Base-by-base conservation (phyloP, 2,113 vertebrate genomes). In the Toxotes jaculatrix region DNA sequence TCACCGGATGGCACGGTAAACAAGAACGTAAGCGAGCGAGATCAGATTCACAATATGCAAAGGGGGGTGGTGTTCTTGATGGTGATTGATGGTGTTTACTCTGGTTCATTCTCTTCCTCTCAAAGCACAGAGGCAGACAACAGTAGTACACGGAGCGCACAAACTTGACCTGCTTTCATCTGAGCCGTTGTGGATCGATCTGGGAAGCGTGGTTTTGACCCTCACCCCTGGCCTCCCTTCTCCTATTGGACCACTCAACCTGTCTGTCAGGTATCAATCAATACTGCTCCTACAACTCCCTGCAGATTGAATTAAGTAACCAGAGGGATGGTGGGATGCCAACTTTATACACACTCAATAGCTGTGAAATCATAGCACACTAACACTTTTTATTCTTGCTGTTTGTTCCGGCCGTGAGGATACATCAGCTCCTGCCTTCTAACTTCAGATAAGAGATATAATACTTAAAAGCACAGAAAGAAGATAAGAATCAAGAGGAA, bases 201-300 rank as follows among this genome's bases (percentile, higher is more conserved):
- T 36, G 38, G n/a, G 32, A 77, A 60, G 38, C n/a, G 31, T 49
- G 53, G 17, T 63, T 79, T 74, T 83, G 64, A 88, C 76, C 77
- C 16, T 67, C 79, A 71, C 61, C 36, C 36, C 43, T 66, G 70
- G 23, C 80, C 40, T 64, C 53, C 63, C 38, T 7, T 64, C 27
- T 47, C 49, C 40, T 63, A 80, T 65, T 62, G 60, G 79, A 75
- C 51, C 45, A 42, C 57, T 66, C 45, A 71, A 82, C 65, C 75
- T 86, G 80, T 86, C 80, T 13, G 31, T 88, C 71, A 80, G 9
- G 47, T 12, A 55, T 72, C 72, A 82, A 76, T 89, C 85, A 76
- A 83, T 87, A 65, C 21, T n/a, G 11, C 51, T 3, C 65, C 32
- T 34, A 19, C 14, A 74, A 1, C 72, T 49, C 12, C 11, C 32